Base-by-base conservation (phyloP, 2,888 invertebrate species). In the Catonia carolina region DNA sequence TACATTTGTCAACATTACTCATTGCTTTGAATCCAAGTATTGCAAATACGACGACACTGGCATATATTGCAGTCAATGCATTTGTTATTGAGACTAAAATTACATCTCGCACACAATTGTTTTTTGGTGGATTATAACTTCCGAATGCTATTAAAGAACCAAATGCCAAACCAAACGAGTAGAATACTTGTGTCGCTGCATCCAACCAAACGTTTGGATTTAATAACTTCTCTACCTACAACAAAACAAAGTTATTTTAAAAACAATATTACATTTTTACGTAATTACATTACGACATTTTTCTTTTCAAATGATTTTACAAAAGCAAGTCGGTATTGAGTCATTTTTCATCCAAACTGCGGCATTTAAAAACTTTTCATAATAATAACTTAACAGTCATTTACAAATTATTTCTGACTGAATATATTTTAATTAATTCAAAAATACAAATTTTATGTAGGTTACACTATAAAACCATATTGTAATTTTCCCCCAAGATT, bases 11-110 rank as follows among this genome's bases (percentile, higher is more conserved):
- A 60, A 89, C 91, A 75, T 89, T 92, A 61, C 84, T 83, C 69
- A 83, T 88, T n/a, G 95, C 96, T 76, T 96, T 96, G 78, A 93
- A 96, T 53, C 96, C 96, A 23, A 96, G 81, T 64, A 96, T 93
- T 64, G 94, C 86, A 75, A 96, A 96, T 70, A 96, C 93, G 66
- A 95, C 95, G 59, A 93, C 84, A 61, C 92, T 92, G 12, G 95
- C 95, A 73, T 94, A 95, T 68, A 96, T 88, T 45, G 95, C 95
- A 2, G 96, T 96, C 66, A 92, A 78, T 18, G 92, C 91, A 74
- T 95, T 95, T 70, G 91, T 91, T n/a, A 86, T 78, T 5, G 93
- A 93, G 60, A 96, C 92, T 60, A 93, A 77, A 60, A 93, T 78
- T 31, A 94, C 93, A 69, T 96, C 96, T 52, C 91, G 78, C 52